Base-by-base conservation (phyloP, 2,888 invertebrate genomes). In the Pollenia angustigena region DNA sequence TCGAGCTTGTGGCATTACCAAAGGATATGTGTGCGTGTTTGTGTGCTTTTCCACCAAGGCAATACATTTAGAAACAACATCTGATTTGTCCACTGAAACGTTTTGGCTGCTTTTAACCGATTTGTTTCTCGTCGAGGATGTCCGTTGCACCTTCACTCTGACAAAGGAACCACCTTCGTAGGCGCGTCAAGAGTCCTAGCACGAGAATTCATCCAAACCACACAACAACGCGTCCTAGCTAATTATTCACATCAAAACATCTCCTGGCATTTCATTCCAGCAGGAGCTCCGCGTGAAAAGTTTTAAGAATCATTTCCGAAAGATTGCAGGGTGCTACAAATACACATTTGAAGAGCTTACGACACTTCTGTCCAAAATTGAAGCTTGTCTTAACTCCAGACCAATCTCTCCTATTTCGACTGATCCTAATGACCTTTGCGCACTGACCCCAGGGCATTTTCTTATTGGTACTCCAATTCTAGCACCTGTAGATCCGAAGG, bases 161-260 rank as follows among this genome's bases (percentile, higher is more conserved):
- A 23, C 72, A 2, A 72, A 46, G 14, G 72, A 46, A 18, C 58
- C 32, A 9, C 58, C 7, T 72, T 72, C 11, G 46, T 71, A 40
- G 12, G 60, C 40, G 2, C 60, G n/a, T n/a, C 60, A 42, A n/a
- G 42, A 32, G 4, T 12, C 48, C n/a, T 32, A 1, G n/a, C 40
- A 1, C n/a, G 40, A 40, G 40, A 60, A 16, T 54, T 54, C 7
- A 54, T 54, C 52, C n/a, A 11, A 32, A 4, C 32, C 32, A 32
- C 32, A 32, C 32, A 32, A 32, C 32, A 32, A 32, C 32, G 32
- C 32, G 4, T 32, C 32, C 32, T 32, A 32, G 32, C 32, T 32
- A 32, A 32, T 32, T 32, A 32, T 32, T 2, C 32, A 32, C 32
- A 32, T 32, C 32, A 32, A 32, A 32, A 32, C 32, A 32, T 32